phyloP scores from a whole-genome alignment of 2,888 invertebrate genomes.

The Drosophila basisetae region DNA sequence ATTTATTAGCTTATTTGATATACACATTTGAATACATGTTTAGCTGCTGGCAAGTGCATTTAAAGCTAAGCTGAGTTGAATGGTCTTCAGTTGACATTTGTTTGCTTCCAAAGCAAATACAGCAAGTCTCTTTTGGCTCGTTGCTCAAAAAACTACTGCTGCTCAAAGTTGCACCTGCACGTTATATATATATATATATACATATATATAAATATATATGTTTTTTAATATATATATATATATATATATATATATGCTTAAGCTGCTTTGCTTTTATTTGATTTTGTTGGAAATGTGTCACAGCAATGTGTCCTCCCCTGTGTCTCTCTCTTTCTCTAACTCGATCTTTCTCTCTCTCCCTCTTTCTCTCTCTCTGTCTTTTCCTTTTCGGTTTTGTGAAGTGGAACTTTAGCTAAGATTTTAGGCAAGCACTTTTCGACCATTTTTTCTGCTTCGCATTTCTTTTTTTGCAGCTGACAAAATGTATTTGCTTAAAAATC shows the following conservation, averaged over 20 bases:
- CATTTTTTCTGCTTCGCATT: slow-evolving; percentile 5
- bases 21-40: not conserved
- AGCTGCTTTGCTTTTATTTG: slow-evolving; percentile 49
- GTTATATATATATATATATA: slow-evolving; percentile 13
- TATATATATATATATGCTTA: slow-evolving; percentile 16
- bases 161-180: slow-evolving; percentile 45
- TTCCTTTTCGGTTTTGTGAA: not conserved
- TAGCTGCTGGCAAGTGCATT: slow-evolving; percentile 10
- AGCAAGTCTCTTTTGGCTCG: slow-evolving; percentile 54
- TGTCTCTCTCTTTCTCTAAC: not conserved
- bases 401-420: slow-evolving; percentile 59
- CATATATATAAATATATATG: slow-evolving; percentile 5
- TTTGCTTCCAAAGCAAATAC: slow-evolving; percentile 56
- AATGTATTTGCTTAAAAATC: slow-evolving; percentile 78
- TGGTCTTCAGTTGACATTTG: slow-evolving; percentile 36
- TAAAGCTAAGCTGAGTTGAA: slow-evolving; percentile 25
- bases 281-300: slow-evolving; percentile 45
- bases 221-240: slow-evolving; percentile 2
- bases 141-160: slow-evolving; percentile 57
- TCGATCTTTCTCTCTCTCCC: not conserved
- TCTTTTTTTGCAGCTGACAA: slow-evolving; percentile 40
- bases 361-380: not conserved
- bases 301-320: not conserved
- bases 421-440: slow-evolving; percentile 67
- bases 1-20: not conserved